Percentiles rank a stretch among this genome's conserved stretches.
Evolutionary conservation across 2,888 invertebrate genomes (phyloP).

Genomic region (Agrotis clavis): DNA sequence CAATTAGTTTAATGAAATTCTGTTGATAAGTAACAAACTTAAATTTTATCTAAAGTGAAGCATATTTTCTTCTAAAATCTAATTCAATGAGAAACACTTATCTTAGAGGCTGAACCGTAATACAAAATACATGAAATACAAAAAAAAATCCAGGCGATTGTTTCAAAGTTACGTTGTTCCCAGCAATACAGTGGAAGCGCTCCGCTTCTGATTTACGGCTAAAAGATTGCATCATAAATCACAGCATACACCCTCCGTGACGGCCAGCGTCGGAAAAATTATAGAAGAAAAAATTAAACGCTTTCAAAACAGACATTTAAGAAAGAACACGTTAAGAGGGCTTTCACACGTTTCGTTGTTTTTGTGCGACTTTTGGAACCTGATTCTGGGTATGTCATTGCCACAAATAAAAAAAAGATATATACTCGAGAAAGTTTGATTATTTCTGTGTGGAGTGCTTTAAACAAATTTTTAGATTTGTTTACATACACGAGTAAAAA

Average conservation of each 20-base stretch:
- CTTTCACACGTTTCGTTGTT: too few relatives aligned
- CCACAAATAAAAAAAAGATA: too few relatives aligned
- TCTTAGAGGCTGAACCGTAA: constrained; percentile 54
- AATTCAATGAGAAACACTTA: constrained; percentile 45
- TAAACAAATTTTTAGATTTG: too few relatives aligned
- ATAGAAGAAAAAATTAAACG: constrained; percentile 75
- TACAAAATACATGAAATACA: constrained; percentile 49
- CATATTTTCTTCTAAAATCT: neutral
- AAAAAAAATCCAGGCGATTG: constrained; percentile 68
- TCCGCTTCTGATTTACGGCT: constrained; percentile 86
- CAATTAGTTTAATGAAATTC: neutral
- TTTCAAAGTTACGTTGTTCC: constrained; percentile 74
- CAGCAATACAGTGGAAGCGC: constrained; percentile 67
- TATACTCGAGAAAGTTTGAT: too few relatives aligned
- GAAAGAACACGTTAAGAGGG: constrained; percentile 69
- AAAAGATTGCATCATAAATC: constrained; percentile 88
- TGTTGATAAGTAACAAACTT: neutral
- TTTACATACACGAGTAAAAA: too few relatives aligned
- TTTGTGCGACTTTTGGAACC: too few relatives aligned
- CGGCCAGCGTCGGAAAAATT: constrained; percentile 76
- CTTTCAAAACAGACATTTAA: constrained; percentile 74
- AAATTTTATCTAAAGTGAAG: neutral
- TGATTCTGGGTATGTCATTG: too few relatives aligned
- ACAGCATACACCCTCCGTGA: constrained; percentile 71
- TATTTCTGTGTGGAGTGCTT: too few relatives aligned